A percentile compares a stretch with the other conserved stretches of the same genome.
These are phyloP conservation scores for Drosophila ohnishii DNA, from an alignment of 1,140 invertebrate genomes.

Conservation along the genomic window DNA sequence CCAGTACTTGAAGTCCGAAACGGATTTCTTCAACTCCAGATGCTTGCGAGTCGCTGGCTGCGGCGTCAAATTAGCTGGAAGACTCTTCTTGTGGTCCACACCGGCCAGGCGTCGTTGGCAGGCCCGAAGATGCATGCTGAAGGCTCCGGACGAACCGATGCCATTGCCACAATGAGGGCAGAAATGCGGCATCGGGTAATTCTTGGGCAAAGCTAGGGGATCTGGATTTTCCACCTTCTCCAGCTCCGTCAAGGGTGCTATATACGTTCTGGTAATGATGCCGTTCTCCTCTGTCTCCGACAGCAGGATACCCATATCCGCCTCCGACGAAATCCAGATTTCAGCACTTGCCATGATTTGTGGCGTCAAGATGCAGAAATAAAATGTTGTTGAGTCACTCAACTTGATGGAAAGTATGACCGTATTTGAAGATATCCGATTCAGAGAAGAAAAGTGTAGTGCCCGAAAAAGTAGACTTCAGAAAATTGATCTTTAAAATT, in stretches of 20 bases:
- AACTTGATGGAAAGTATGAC: neutral
- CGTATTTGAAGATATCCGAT: slow-evolving; percentile 1
- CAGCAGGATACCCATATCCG: slow-evolving; percentile 11
- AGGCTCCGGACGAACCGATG: slow-evolving; percentile 13
- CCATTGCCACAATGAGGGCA: slow-evolving; percentile 19
- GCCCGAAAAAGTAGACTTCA: neutral
- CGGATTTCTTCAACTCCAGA: neutral
- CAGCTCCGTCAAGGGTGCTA: slow-evolving; percentile 7
- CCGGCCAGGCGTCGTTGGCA: neutral
- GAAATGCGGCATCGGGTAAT: neutral
- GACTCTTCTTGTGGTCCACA: neutral
- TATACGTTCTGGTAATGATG: slow-evolving; percentile 10
- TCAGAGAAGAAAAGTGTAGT: slow-evolving; percentile 8
- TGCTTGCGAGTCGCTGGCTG: too few species aligned
- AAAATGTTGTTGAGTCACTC: slow-evolving; percentile 13
- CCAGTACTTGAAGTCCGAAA: neutral
- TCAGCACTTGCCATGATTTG: slow-evolving; percentile 11
- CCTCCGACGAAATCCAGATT: neutral
- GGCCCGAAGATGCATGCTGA: slow-evolving; percentile 19
- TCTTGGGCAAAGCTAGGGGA: neutral
- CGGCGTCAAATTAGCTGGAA: neutral
- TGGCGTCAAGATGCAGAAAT: neutral
- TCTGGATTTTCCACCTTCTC: neutral
- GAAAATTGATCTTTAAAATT: neutral
- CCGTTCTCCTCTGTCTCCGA: slow-evolving; percentile 24